phyloP scores from a whole-genome alignment of 2,888 invertebrate species.

The Prenolepis imparis region DNA sequence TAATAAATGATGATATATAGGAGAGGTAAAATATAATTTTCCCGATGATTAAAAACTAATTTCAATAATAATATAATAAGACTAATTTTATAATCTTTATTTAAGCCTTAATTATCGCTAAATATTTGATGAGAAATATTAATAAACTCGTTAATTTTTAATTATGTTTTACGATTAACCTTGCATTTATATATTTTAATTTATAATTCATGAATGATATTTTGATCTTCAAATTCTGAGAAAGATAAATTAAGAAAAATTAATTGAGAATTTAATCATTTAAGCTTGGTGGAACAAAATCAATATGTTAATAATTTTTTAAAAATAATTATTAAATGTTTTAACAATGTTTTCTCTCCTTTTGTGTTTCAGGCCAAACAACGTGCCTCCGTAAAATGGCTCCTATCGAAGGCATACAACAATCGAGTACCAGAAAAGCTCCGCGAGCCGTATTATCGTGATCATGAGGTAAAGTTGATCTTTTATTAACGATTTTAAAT shows the following conservation, averaged over 20 bases:
- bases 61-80: not conserved
- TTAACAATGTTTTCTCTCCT: not conserved
- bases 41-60: not conserved
- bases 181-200: not conserved
- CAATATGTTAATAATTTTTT: not conserved
- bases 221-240: not conserved
- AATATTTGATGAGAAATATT: not conserved
- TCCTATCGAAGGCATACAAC: conserved; percentile 98
- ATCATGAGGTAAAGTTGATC: conserved; percentile 92
- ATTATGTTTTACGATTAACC: not conserved
- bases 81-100: not conserved
- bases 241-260: not conserved
- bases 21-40: not conserved
- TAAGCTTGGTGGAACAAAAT: not conserved
- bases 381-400: conserved; percentile 98
- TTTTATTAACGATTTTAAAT: not conserved
- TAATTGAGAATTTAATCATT: not conserved
- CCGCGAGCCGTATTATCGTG: conserved; percentile 97
- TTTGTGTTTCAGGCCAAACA: conserved; percentile 94
- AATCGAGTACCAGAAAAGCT: conserved; percentile 97
- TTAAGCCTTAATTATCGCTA: not conserved
- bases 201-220: not conserved
- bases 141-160: not conserved
- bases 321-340: not conserved
- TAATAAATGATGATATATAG: not conserved